phyloP scores from a whole-genome alignment of 2,113 vertebrate species.

The Takifugu bimaculatus region DNA sequence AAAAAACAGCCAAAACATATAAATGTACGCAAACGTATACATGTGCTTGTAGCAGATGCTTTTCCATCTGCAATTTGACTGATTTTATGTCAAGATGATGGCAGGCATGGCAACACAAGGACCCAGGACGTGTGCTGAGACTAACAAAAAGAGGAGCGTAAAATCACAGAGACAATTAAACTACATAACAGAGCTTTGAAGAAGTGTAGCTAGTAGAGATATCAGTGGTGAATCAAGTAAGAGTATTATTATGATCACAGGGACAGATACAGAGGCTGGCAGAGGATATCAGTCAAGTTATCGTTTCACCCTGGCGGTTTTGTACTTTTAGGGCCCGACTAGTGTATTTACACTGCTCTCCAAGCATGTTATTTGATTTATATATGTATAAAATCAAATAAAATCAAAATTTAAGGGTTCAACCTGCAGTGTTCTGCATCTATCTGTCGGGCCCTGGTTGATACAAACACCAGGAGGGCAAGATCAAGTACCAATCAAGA shows the following conservation, averaged over 20 bases:
- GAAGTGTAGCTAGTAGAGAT: constrained; percentile 34
- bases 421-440: constrained; percentile 5
- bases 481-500: constrained; percentile 41
- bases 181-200: constrained; percentile 35
- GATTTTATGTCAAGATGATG: constrained; percentile 3
- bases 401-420: too few species aligned
- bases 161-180: constrained; percentile 28
- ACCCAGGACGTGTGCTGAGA: constrained; percentile 27
- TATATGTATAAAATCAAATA: background rate
- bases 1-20: too few species aligned
- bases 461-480: constrained; percentile 40
- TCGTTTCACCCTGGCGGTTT: constrained; percentile 21
- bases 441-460: constrained; percentile 33
- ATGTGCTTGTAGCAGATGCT: too few species aligned
- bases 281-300: constrained; percentile 34
- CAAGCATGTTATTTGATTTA: background rate
- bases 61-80: background rate
- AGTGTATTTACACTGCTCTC: background rate
- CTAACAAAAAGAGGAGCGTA: constrained; percentile 23
- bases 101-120: constrained; percentile 33
- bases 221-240: constrained; percentile 34
- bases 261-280: constrained; percentile 48
- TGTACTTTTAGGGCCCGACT: background rate
- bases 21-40: too few species aligned
- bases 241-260: constrained; percentile 38